A percentile compares a stretch with the other conserved stretches of the same genome.
Conservation (phyloP, 2,888 invertebrate species). For the Andrena dorsata region DNA sequence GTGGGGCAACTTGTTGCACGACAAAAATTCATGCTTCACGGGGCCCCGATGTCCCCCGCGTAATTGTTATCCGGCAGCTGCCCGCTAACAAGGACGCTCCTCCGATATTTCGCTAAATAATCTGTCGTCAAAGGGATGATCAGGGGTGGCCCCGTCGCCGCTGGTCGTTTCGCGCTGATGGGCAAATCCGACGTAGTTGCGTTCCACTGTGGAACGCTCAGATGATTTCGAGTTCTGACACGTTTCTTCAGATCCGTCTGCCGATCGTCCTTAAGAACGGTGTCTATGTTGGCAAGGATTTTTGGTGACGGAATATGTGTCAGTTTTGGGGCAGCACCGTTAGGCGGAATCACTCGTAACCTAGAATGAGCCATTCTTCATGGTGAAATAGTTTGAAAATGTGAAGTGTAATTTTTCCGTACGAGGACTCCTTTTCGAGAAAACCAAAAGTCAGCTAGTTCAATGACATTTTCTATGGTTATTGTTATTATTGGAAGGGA, state of each 20-base stretch:
- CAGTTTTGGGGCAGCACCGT: not conserved
- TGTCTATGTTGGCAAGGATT: not conserved
- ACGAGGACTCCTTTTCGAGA: too few relatives aligned
- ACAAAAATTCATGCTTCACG: constrained; percentile 71
- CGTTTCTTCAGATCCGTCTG: not conserved
- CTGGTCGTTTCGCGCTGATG: constrained; percentile 15
- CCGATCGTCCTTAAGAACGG: not conserved
- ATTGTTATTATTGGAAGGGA: too few relatives aligned
- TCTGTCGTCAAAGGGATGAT: constrained; percentile 45
- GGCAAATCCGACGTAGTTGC: constrained; percentile 41
- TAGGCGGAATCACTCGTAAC: too few relatives aligned
- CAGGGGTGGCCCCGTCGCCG: constrained; percentile 45
- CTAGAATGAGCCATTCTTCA: too few relatives aligned
- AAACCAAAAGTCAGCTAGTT: too few relatives aligned
- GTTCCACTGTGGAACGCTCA: constrained; percentile 23
- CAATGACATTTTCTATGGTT: too few relatives aligned
- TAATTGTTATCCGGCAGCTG: constrained; percentile 78
- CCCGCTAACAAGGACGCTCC: constrained; percentile 49
- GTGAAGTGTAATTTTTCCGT: too few relatives aligned
- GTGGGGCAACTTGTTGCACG: constrained; percentile 70
- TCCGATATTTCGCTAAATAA: constrained; percentile 65
- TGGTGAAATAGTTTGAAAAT: too few relatives aligned
- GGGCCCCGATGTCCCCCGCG: constrained; percentile 49
- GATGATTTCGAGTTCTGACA: not conserved
- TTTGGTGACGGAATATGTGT: not conserved